Base-by-base conservation (phyloP, 2,797 vertebrate species). In the Leptodactylus fallax region DNA sequence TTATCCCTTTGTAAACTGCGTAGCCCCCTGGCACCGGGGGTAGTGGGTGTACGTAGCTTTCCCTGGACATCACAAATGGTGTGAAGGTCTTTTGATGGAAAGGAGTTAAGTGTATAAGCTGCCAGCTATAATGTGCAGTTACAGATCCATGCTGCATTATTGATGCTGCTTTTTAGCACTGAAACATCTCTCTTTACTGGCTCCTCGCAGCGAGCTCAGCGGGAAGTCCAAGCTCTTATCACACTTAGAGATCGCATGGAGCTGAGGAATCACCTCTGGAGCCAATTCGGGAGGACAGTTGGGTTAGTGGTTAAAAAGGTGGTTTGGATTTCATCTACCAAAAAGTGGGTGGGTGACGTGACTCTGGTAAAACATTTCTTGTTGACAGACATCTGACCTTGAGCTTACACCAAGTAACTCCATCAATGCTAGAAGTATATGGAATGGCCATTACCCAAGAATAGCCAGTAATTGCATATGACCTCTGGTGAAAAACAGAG, bases 61-160 rank as follows among this genome's bases (percentile, higher is more conserved):
- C 84, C 53, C 71, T 67, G 88, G 88, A 86, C 88, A 79, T 67
- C 67, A 55, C 49, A 47, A 45, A 21, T 72, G 79, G 49, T 81
- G 72, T 86, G 58, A 89, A 82, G 84, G 85, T 89, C 84, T 78
- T 89, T 89, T 89, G 88, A 85, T 85, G 79, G 87, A 82, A 74
- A 60, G 83, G 69, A 89, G 84, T 86, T 89, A 86, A 86, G 88
- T 86, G 88, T 89, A 89, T 86, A 89, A 86, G 88, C 88, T 86
- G 84, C 61, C 88, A 89, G 88, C 88, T 85, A 83, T 89, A 89
- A 89, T 89, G 88, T 89, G 88, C 79, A 74, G 88, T 89, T 89
- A 89, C 88, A 89, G 88, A 89, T 89, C 88, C 45, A 14, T n/a
- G 51, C 72, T 89, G 88, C 88, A 89, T 89, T 89, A 89, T 89